Conservation (phyloP, 2,888 invertebrate genomes). For the Agrenia bidenticulata region DNA sequence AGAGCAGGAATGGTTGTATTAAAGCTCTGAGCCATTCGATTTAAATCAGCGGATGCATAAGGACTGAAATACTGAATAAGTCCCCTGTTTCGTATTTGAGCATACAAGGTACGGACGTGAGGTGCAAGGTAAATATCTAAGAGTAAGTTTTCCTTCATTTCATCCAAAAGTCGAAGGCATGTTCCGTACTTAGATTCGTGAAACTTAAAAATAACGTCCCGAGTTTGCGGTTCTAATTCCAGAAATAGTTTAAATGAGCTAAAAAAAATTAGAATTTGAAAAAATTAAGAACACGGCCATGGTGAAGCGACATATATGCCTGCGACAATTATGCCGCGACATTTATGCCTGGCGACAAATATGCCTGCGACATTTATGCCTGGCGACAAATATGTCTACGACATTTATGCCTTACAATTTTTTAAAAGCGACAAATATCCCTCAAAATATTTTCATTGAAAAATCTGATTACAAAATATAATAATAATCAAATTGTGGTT, state of each 20-base stretch:
- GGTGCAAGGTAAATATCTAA: constrained; percentile 97
- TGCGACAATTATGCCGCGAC: no score
- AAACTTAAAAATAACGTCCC: constrained; percentile 97
- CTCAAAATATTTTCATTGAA: no score
- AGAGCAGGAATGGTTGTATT: constrained; percentile 86
- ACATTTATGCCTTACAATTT: no score
- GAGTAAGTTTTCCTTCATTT: constrained; percentile 88
- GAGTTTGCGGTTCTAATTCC: constrained; percentile 93
- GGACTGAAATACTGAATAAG: constrained; percentile 96
- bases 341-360: no score
- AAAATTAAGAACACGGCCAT: no score
- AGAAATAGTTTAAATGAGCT: constrained; percentile 95
- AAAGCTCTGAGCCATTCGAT: constrained; percentile 92
- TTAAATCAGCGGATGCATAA: constrained; percentile 94
- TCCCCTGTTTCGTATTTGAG: constrained; percentile 93
- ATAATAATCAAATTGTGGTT: no score
- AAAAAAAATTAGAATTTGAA: no score
- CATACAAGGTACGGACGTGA: constrained; percentile 86
- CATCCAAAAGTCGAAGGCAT: constrained; percentile 87
- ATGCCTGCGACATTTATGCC: no score
- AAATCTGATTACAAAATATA: no score
- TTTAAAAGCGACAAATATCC: no score
- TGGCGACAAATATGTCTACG: no score
- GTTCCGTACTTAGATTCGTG: constrained; percentile 97
- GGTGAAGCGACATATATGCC: no score